These are phyloP conservation scores for Cantharis rufa DNA, from an alignment of 2,888 invertebrate species.

Conservation along the genomic window DNA sequence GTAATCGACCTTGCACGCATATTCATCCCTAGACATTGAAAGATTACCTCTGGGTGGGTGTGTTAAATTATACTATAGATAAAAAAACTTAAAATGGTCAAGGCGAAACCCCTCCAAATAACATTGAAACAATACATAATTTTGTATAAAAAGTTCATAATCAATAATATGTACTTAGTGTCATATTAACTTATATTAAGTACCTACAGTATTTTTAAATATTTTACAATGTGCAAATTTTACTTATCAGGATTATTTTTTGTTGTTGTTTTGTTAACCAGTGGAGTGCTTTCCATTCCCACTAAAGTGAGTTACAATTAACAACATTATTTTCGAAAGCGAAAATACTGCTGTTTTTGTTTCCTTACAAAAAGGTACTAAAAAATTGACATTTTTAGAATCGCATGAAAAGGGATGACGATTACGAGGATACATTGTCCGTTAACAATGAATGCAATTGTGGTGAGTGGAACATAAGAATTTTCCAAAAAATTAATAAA, in stretches of 20 bases:
- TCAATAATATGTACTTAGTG: constrained; percentile 38
- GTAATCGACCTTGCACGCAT: constrained; percentile 42
- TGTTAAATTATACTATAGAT: constrained; percentile 19
- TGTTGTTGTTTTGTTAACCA: constrained; percentile 5
- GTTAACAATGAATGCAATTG: constrained; percentile 36
- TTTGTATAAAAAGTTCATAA: constrained; percentile 44
- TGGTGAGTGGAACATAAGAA: constrained; percentile 32
- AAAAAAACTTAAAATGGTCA: constrained; percentile 42
- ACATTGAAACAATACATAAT: constrained; percentile 42
- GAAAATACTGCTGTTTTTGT: not conserved
- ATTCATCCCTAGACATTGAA: constrained; percentile 44
- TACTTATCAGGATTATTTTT: constrained; percentile 13
- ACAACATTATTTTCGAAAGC: not conserved
- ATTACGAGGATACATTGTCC: constrained; percentile 10
- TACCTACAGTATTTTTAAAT: not conserved
- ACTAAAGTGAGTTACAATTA: not conserved
- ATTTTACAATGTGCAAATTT: constrained; percentile 9
- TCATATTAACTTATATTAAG: constrained; percentile 20
- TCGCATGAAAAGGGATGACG: not conserved
- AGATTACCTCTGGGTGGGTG: constrained; percentile 34
- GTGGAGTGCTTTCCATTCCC: not conserved
- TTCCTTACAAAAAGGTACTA: no score
- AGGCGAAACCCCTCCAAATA: constrained; percentile 44
- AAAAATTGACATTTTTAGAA: constrained; percentile 1
- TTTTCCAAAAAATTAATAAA: no score